Evolutionary conservation across 1,140 invertebrate genomes (phyloP).

Genomic region (Rhagoletis pomonella): DNA sequence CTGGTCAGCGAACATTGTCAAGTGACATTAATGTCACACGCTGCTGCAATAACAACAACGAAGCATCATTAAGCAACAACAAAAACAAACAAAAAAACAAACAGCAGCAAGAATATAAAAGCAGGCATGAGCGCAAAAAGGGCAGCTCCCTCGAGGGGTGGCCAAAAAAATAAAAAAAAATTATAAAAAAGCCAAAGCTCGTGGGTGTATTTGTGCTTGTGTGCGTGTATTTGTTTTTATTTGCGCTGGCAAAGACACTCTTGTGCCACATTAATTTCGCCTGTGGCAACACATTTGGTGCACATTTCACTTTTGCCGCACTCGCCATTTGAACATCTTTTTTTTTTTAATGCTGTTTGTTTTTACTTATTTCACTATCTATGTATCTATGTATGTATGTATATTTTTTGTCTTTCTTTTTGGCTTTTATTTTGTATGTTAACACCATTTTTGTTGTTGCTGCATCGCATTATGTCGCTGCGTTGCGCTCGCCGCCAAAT

Average conservation of each 20-base stretch:
- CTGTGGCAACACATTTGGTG: slow-evolving; percentile 26
- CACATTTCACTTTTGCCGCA: background rate
- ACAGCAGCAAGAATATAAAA: background rate
- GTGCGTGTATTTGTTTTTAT: background rate
- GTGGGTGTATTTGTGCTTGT: background rate
- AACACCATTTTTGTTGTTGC: slow-evolving; percentile 33
- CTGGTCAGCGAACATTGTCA: slow-evolving; percentile 29
- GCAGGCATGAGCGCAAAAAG: background rate
- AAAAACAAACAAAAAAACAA: background rate
- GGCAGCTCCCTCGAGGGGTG: background rate
- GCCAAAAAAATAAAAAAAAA: background rate
- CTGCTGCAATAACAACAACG: background rate
- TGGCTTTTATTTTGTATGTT: background rate
- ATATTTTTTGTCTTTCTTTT: background rate
- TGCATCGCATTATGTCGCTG: background rate
- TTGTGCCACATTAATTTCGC: slow-evolving; percentile 42
- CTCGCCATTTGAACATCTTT: background rate
- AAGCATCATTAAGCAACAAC: background rate
- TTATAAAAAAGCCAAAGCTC: background rate
- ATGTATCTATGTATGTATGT: background rate
- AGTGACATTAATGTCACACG: slow-evolving; percentile 14
- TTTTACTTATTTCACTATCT: background rate
- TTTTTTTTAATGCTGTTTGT: background rate
- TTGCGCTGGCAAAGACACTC: background rate
- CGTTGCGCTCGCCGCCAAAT: background rate